Base-by-base conservation (phyloP, 2,888 invertebrate genomes). In the Stictocephala bisonia region DNA sequence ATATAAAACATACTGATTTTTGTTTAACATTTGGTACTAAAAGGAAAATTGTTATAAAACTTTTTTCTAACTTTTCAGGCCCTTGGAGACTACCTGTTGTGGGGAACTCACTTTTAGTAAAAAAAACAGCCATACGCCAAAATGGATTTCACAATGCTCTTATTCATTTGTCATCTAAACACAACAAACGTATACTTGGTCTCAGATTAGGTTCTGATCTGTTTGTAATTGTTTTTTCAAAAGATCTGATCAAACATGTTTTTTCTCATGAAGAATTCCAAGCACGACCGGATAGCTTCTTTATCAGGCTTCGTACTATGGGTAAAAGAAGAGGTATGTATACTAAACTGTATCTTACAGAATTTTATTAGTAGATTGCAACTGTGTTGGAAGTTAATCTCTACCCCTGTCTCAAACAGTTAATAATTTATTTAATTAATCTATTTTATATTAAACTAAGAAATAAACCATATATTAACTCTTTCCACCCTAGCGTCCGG, bases 281-380 rank as follows among this genome's bases (percentile, higher is more conserved):
- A 73, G 90, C 88, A 0, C 83, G 92, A 22, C 92, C 92, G 0
- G 87, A 90, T 80, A 89, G 87, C 74, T 89, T 90, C 79, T 91
- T 91, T 78, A 83, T 88, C 15, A 84, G 87, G 29, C 80, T 91
- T 13, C 84, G 91, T 26, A 89, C 89, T 15, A 87, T 91, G 87
- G 91, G 91, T 24, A 85, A 86, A 0, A 85, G 83, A 76, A 86
- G 85, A 84, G 89, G 88, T 87, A 68, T 50, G 29, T 27, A 15
- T 44, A 15, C 7, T 24, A 11, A 11, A 58, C 18, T 15, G n/a
- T n/a, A n/a, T n/a, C n/a, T n/a, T n/a, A n/a, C n/a, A n/a, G n/a
- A n/a, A n/a, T n/a, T n/a, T n/a, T n/a, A n/a, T n/a, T n/a, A n/a
- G n/a, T n/a, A n/a, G n/a, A n/a, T n/a, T n/a, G n/a, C n/a, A n/a